Percentiles rank a stretch among this genome's conserved stretches.
Evolutionary conservation across 2,797 vertebrate genomes (phyloP).

Genomic region (Odontamblyopus lacepedii): DNA sequence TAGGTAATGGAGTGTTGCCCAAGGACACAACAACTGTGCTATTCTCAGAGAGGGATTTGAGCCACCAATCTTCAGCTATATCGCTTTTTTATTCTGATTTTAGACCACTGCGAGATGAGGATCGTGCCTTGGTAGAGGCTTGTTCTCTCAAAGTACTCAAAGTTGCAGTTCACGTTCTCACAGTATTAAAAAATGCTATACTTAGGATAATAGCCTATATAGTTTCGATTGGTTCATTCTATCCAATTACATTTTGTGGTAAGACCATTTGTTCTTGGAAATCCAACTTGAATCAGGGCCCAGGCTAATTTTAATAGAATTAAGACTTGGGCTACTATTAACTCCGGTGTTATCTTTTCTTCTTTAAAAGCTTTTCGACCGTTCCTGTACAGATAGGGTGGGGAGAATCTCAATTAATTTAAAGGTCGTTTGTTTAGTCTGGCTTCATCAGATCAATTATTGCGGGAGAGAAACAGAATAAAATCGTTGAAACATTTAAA

Average conservation of each 20-base stretch:
- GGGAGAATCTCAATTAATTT: slow-evolving; percentile 72
- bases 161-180: neutral
- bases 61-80: neutral
- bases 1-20: neutral
- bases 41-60: neutral
- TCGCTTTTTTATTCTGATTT: neutral
- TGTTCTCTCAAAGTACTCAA: neutral
- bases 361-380: slow-evolving; percentile 55
- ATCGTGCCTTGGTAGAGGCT: too few relatives aligned
- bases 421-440: slow-evolving; percentile 72
- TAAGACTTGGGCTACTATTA: slow-evolving; percentile 4
- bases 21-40: neutral
- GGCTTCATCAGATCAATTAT: slow-evolving; percentile 68
- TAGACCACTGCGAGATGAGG: neutral
- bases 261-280: neutral
- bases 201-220: neutral
- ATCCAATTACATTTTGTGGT: slow-evolving; percentile 7
- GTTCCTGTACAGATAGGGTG: slow-evolving; percentile 44
- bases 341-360: slow-evolving; percentile 32
- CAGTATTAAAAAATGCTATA: neutral
- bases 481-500: slow-evolving; percentile 72
- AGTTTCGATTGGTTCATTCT: neutral
- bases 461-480: slow-evolving; percentile 62
- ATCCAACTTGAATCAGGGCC: slow-evolving; percentile 4
- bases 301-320: slow-evolving; percentile 13